Percentiles rank a stretch among this genome's conserved stretches.
Evolutionary conservation across 2,113 vertebrate genomes (phyloP).

Genomic region (Leucoraja erinaceus): DNA sequence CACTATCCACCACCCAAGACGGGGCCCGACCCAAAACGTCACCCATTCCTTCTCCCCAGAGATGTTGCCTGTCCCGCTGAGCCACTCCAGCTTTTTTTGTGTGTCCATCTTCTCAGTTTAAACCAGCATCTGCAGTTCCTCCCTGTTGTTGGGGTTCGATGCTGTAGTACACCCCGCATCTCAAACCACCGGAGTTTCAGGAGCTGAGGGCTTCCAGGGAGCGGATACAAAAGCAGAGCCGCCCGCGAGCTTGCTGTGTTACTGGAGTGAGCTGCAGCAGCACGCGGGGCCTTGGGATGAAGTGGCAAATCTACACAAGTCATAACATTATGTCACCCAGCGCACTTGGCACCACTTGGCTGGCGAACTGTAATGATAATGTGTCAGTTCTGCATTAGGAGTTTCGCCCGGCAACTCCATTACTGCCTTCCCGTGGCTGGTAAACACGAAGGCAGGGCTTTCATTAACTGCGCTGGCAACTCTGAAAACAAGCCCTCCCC

Average conservation of each 20-base stretch:
- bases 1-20: too few species aligned
- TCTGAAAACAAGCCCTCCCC: slow-evolving; percentile 47
- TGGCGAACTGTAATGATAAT: neutral
- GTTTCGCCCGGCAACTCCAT: slow-evolving; percentile 3
- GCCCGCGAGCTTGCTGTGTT: too few species aligned
- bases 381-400: neutral
- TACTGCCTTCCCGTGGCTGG: neutral
- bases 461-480: slow-evolving; percentile 46
- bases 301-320: slow-evolving; percentile 19
- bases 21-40: too few species aligned
- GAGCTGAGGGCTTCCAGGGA: too few species aligned
- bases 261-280: too few species aligned
- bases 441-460: slow-evolving; percentile 32
- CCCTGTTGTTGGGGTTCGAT: neutral
- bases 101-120: too few species aligned
- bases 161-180: neutral
- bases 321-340: slow-evolving; percentile 6
- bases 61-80: too few species aligned
- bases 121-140: too few species aligned
- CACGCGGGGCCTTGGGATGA: too few species aligned
- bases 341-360: neutral
- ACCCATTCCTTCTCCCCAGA: too few species aligned
- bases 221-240: neutral
- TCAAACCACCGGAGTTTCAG: neutral
- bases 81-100: too few species aligned